Conservation (phyloP, 2,797 vertebrate genomes). For the Florisuga fusca region DNA sequence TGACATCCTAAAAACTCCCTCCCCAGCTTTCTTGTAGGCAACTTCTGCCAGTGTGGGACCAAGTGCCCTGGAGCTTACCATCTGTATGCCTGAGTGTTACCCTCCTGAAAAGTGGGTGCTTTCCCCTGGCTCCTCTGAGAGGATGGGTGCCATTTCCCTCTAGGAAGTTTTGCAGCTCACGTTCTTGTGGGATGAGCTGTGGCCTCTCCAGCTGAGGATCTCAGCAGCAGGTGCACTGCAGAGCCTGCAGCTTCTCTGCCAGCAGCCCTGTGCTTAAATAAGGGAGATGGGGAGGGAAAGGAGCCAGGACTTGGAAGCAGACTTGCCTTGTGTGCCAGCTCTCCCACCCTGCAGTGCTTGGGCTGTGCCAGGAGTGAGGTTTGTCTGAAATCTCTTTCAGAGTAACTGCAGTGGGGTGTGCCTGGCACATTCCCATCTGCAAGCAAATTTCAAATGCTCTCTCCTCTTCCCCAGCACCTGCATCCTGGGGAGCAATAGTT, state of each 20-base stretch:
- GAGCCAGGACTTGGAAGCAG: background rate
- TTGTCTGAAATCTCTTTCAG: background rate
- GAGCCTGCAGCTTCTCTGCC: background rate
- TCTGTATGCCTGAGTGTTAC: background rate
- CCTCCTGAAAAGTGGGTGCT: background rate
- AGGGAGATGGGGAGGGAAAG: background rate
- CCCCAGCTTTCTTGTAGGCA: too few species aligned
- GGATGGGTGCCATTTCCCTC: background rate
- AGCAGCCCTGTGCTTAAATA: background rate
- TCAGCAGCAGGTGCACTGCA: background rate
- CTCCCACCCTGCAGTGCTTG: slow-evolving; percentile 31
- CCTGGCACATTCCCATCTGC: slow-evolving; percentile 1
- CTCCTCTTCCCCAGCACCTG: background rate
- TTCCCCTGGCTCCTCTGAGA: background rate
- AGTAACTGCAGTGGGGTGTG: background rate
- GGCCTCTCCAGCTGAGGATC: background rate
- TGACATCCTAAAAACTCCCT: too few species aligned
- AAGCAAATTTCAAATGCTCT: background rate
- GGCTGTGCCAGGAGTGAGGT: slow-evolving; percentile 1
- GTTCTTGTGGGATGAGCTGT: background rate
- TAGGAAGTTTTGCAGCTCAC: background rate
- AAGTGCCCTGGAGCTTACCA: background rate
- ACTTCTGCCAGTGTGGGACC: background rate
- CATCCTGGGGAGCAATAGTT: background rate
- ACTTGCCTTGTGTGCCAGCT: slow-evolving; percentile 12